Evolutionary conservation across 1,140 invertebrate genomes (phyloP).

Genomic region (Drosophila mojavensis): DNA sequence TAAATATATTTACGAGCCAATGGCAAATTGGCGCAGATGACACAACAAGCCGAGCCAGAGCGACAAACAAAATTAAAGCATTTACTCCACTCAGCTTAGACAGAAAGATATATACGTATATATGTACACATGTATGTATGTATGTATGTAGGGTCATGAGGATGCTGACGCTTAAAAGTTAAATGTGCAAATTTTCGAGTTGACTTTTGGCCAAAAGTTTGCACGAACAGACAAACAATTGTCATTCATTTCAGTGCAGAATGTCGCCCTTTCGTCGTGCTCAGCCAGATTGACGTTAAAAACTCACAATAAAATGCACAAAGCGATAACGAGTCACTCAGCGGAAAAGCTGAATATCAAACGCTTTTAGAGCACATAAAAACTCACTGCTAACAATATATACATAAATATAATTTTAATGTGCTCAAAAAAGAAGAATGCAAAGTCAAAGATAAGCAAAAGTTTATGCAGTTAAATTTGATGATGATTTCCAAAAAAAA

Average conservation of each 20-base stretch:
- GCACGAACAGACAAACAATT: conserved; percentile 48
- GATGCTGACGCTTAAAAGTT: conserved; percentile 27
- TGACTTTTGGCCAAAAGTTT: conserved; percentile 27
- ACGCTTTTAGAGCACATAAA: conserved; percentile 36
- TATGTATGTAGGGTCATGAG: not conserved
- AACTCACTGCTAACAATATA: conserved; percentile 6
- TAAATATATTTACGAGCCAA: conserved; percentile 47
- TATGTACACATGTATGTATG: not conserved
- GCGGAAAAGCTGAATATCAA: not conserved
- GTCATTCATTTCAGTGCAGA: conserved; percentile 41
- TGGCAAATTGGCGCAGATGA: conserved; percentile 44
- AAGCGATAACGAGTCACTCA: conserved; percentile 8
- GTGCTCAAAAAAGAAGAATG: not conserved
- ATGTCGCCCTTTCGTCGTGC: conserved; percentile 28
- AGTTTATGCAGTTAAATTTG: too few relatives aligned
- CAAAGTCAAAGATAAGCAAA: not conserved
- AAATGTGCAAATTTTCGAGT: conserved; percentile 22
- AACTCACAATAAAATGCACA: conserved; percentile 33
- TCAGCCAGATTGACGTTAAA: conserved; percentile 7
- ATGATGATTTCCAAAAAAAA: too few relatives aligned
- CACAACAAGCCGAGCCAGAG: conserved; percentile 23
- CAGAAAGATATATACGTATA: not conserved
- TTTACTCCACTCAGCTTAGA: not conserved
- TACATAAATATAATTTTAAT: not conserved
- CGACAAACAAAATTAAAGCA: conserved; percentile 16